Evolutionary conservation across 1,140 invertebrate genomes (phyloP), one percentile per base, ranked within the genome.

Genomic region (Gryon sp.): DNA sequence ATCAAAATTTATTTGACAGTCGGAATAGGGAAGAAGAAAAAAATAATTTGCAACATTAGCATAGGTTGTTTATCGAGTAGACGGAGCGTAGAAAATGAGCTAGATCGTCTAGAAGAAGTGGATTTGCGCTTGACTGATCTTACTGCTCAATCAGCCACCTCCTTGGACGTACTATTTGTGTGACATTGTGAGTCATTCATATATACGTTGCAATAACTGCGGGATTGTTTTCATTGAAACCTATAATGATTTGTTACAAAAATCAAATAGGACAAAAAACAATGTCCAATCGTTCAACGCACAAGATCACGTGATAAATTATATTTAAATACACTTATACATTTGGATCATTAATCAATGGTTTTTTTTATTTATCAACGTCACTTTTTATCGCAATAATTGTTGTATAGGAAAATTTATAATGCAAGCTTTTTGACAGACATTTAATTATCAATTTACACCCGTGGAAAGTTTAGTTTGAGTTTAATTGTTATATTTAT

Each of bases 111-210:
- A 70, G 78, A 69, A 81, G 69, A 75, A 65, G 80, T 79, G 74
- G 70, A 79, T 83, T 81, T 75, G 76, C 78, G 80, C 78, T 81
- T 72, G 65, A 79, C 77, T 83, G 81, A 66, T 76, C 72, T 77
- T 65, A 80, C 78, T 63, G 78, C 78, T 83, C 68, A 81, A 83
- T 83, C 78, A 68, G 60, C 66, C 68, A 63, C 69, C 65, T 68
- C 60, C 70, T 69, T 63, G 32, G 60, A 30, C 52, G 75, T 50
- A 53, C 40, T 50, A 45, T 48, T 72, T 43, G 40, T 26, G 63
- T 18, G 75, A 77, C 75, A 76, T 43, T 40, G 48, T 77, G 74
- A 77, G 53, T 78, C 75, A 78, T 52, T 78, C 60, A 45, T 48
- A 69, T n/a, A n/a, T n/a, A 28, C 36, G 40, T 53, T 65, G 41